Evolutionary conservation across 2,113 vertebrate genomes (phyloP), one percentile per base, ranked within the genome.

Genomic region (Phycodurus eques): DNA sequence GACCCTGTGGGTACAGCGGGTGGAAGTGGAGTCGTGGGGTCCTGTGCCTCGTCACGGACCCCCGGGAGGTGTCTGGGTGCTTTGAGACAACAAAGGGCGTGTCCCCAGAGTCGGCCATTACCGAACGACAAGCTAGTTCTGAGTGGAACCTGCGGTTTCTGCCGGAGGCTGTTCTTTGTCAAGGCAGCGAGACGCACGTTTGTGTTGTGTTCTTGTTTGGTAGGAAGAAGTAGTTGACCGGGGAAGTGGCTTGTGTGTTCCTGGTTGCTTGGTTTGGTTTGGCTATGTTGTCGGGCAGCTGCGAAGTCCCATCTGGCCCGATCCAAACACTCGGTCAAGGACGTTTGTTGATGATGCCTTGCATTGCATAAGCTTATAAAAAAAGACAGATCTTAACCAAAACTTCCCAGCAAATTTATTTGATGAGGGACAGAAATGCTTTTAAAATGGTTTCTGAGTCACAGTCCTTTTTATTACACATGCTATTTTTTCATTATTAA

Each of bases 161-260:
- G 72, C 80, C 78, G 13, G 88, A 90, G 92, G 93, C 95, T 96
- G 95, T 93, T 95, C 94, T 94, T 86, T 93, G 93, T 96, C 95
- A 95, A 92, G 92, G 73, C 86, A 68, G 79, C 54, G 76, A 80
- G 77, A 74, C 78, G 89, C 72, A 77, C 91, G 79, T 53, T 57
- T 20, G 49, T 64, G 74, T 65, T 42, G 73, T 56, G 9, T 61
- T 39, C 15, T 3, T 74, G 61, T 69, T 39, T 54, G 73, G 62
- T 77, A 27, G 43, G 74, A 76, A 75, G 75, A 78, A 71, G 70
- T 75, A 65, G 46, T 39, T 68, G 67, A 77, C 27, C 63, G 47
- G 68, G 62, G 35, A 59, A 33, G 43, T 69, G 63, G 67, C 62
- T 66, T 75, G 39, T 72, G 67, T 78, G 20, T 54, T 74, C 59